phyloP scores from a whole-genome alignment of 2,797 vertebrate genomes.

The Calcarius lapponicus region DNA sequence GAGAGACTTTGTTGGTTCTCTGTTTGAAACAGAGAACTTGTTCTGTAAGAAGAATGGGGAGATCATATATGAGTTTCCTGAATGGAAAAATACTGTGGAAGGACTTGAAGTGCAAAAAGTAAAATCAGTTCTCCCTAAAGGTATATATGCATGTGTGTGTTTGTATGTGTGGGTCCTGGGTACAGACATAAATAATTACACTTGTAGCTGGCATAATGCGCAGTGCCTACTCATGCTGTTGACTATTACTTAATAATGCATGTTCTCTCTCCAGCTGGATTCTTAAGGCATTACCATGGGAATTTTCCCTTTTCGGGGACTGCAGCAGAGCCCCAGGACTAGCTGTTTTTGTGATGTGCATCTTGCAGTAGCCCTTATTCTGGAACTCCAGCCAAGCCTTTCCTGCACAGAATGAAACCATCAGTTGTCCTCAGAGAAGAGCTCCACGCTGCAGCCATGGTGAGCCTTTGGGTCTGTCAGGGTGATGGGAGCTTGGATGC shows the following conservation, averaged over 20 bases:
- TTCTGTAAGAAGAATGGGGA: neutral
- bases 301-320: conserved; percentile 3
- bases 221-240: neutral
- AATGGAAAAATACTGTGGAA: neutral
- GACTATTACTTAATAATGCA: conserved; percentile 4
- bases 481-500: neutral
- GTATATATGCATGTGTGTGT: neutral
- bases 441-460: neutral
- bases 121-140: neutral
- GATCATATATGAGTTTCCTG: neutral
- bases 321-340: neutral
- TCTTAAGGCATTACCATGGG: conserved; percentile 7
- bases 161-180: neutral
- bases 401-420: neutral
- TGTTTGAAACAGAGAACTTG: neutral
- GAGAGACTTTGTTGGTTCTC: neutral
- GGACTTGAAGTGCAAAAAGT: neutral
- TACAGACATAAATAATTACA: conserved; percentile 2
- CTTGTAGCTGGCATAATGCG: neutral
- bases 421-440: neutral
- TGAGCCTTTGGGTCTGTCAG: neutral
- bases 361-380: neutral
- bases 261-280: neutral
- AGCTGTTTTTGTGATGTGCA: neutral
- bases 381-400: neutral